These are phyloP conservation scores for Rattus norvegicus DNA, from an alignment of 2,113 vertebrate genomes.

Conservation along the genomic window GRCr8 NC_086019.1:174523501-174524000, in stretches of 20 bases:
- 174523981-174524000: not conserved
- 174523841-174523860: slow-evolving; percentile 36
- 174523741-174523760: slow-evolving; percentile 38
- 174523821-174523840: not conserved
- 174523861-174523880: not conserved
- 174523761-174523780: slow-evolving; percentile 52
- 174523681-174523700: not conserved
- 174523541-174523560: not conserved
- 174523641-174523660: not conserved
- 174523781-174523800: slow-evolving; percentile 35
- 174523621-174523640: not conserved
- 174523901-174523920: not conserved
- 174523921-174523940: not conserved
- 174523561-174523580: not conserved
- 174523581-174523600: not conserved
- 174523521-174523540: not conserved
- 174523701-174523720: slow-evolving; percentile 50
- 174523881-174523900: not conserved
- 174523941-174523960: not conserved
- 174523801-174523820: not conserved
- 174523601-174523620: not conserved
- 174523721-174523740: slow-evolving; percentile 30
- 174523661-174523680: not conserved
- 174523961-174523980: not conserved
- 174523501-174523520: not conserved